Conservation (phyloP, 2,888 invertebrate genomes). For the Drosophila mettleri region DNA sequence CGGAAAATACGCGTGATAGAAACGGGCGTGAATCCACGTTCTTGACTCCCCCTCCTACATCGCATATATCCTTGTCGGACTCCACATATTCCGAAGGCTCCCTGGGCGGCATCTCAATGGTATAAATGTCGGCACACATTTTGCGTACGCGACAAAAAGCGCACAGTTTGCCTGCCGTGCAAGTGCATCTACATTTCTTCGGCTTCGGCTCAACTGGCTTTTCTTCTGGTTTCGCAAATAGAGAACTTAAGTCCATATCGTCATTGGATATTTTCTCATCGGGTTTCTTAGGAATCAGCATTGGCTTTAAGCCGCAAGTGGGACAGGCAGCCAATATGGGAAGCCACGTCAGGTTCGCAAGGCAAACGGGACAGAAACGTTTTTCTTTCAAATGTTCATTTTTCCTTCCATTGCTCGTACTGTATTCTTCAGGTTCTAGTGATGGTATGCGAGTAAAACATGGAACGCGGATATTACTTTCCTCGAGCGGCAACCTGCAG, state of each 20-base stretch:
- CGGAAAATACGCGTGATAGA: slow-evolving; percentile 80
- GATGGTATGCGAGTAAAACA: slow-evolving; percentile 25
- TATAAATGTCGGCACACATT: slow-evolving; percentile 70
- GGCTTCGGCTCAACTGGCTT: not conserved
- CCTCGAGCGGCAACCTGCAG: not conserved
- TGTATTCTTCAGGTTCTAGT: not conserved
- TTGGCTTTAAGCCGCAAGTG: slow-evolving; percentile 79
- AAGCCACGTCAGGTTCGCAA: slow-evolving; percentile 80
- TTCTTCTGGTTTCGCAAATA: slow-evolving; percentile 41
- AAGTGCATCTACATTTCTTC: slow-evolving; percentile 65
- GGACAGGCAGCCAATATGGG: slow-evolving; percentile 84
- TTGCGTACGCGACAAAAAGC: slow-evolving; percentile 81
- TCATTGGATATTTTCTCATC: slow-evolving; percentile 71
- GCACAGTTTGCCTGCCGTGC: slow-evolving; percentile 75
- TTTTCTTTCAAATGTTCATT: slow-evolving; percentile 37
- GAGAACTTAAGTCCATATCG: slow-evolving; percentile 69
- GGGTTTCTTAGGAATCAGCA: slow-evolving; percentile 60
- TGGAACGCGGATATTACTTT: not conserved
- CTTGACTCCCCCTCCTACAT: slow-evolving; percentile 15
- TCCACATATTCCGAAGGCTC: slow-evolving; percentile 30
- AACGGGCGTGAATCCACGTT: slow-evolving; percentile 71
- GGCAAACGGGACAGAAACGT: slow-evolving; percentile 78
- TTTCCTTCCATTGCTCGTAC: slow-evolving; percentile 11
- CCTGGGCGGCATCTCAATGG: slow-evolving; percentile 16
- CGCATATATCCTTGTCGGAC: slow-evolving; percentile 52